Evolutionary conservation across 2,888 invertebrate species (phyloP).

Genomic region (Erpobdella octoculata): DNA sequence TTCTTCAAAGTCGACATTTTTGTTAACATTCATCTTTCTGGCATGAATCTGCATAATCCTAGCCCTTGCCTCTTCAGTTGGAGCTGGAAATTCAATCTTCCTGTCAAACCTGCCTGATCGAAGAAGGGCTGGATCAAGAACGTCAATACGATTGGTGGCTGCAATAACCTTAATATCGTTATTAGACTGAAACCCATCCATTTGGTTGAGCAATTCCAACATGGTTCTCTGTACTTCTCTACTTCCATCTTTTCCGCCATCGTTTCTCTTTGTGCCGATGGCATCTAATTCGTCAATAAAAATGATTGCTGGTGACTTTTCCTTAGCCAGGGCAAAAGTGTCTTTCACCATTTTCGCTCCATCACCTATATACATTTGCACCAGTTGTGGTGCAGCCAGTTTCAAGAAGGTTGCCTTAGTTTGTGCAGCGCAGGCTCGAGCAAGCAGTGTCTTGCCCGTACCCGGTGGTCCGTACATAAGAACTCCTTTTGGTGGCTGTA

Average conservation of each 20-base stretch:
- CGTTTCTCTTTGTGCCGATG: slow-evolving; percentile 66
- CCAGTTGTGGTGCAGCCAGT: slow-evolving; percentile 93
- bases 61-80: slow-evolving; percentile 95
- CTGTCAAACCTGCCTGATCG: slow-evolving; percentile 92
- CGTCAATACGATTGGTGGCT: slow-evolving; percentile 90
- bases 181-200: slow-evolving; percentile 96
- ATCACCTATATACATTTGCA: slow-evolving; percentile 93
- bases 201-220: slow-evolving; percentile 92
- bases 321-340: slow-evolving; percentile 92
- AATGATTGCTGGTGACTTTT: slow-evolving; percentile 96
- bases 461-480: slow-evolving; percentile 85
- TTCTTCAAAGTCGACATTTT: slow-evolving; percentile 61
- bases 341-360: slow-evolving; percentile 94
- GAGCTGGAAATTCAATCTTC: slow-evolving; percentile 98
- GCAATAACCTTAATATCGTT: slow-evolving; percentile 78
- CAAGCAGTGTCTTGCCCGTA: slow-evolving; percentile 88
- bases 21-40: slow-evolving; percentile 88
- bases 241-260: slow-evolving; percentile 98
- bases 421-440: slow-evolving; percentile 96
- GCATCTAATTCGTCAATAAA: slow-evolving; percentile 99
- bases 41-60: slow-evolving; percentile 96
- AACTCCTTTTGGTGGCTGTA: slow-evolving; percentile 96
- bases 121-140: slow-evolving; percentile 89
- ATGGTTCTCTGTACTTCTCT: slow-evolving; percentile 98
- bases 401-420: slow-evolving; percentile 98